phyloP scores from a whole-genome alignment of 2,888 invertebrate species.

The Pterostichus niger region DNA sequence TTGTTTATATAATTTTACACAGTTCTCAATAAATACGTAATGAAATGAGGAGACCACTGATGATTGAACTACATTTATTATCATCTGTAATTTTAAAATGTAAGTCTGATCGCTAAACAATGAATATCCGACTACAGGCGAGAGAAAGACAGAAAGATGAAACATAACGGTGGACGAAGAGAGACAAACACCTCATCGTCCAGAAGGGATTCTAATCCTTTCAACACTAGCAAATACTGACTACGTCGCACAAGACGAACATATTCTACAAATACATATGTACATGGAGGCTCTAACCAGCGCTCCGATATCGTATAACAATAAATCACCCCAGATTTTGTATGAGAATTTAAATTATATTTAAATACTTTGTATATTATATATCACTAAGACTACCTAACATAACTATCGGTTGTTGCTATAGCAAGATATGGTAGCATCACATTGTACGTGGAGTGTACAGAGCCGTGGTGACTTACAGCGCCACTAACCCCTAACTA shows the following conservation, averaged over 20 bases:
- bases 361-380: slow-evolving; percentile 69
- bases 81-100: slow-evolving; percentile 19
- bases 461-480: slow-evolving; percentile 43
- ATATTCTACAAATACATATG: slow-evolving; percentile 71
- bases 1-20: slow-evolving; percentile 69
- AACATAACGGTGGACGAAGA: slow-evolving; percentile 19
- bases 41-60: slow-evolving; percentile 59
- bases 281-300: slow-evolving; percentile 71
- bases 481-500: slow-evolving; percentile 43
- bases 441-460: slow-evolving; percentile 78
- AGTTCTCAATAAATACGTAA: slow-evolving; percentile 67
- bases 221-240: slow-evolving; percentile 63
- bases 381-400: slow-evolving; percentile 64
- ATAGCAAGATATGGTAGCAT: slow-evolving; percentile 90
- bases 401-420: slow-evolving; percentile 71
- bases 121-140: slow-evolving; percentile 51
- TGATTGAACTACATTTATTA: slow-evolving; percentile 60
- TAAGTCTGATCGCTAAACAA: slow-evolving; percentile 38
- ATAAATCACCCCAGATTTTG: slow-evolving; percentile 76
- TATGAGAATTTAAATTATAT: slow-evolving; percentile 72
- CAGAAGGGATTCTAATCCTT: slow-evolving; percentile 5
- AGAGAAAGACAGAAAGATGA: slow-evolving; percentile 2
- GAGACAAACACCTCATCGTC: slow-evolving; percentile 4
- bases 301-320: slow-evolving; percentile 75
- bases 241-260: slow-evolving; percentile 11